Evolutionary conservation across 23 tunicate species (phyloP), one percentile per base, ranked within the genome.

Genomic region (Ascidia mentula): DNA sequence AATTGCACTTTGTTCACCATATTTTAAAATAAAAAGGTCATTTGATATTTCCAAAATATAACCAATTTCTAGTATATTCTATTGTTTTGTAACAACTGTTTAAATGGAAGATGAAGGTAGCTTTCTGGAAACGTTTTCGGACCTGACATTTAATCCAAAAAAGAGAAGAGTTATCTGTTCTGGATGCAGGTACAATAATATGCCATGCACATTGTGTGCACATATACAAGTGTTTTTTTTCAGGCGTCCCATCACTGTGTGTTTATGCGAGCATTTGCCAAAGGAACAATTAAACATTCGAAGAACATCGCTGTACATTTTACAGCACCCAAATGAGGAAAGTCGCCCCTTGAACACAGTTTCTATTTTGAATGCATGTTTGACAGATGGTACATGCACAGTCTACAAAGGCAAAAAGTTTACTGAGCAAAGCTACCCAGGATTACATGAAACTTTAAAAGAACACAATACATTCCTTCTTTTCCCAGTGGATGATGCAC

Each of bases 251-350:
- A 28, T 45, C 22, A 70, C 69, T 18, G 98, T 88, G 37, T 93
- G 98, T 70, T 12, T 93, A 3, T 93, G 98, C 69, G 45, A 60
- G 18, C 45, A 35, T 39, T 38, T 93, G 26, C 98, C 98, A 4
- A 60, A 46, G 15, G 40, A 36, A 13, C 87, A 76, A 6, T 39
- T 87, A 28, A 18, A 36, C 36, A 72, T 93, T 1, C 61, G 74
- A 59, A 60, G 69, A 4, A 75, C 89, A 6, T 79, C 32, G 9
- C 38, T 93, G 34, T 45, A 79, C 76, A 87, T 93, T 69, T 79
- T 93, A 17, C 98, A 95, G 65, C 98, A 95, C 74, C 96, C 99
- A 28, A 87, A 90, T 40, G 99, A 95, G 60, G 73, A 37, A 8
- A 77, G 79, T 20, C 36, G 99, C 53, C 96, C 96, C 9, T 75